Evolutionary conservation across 2,888 invertebrate genomes (phyloP), one percentile per base, ranked within the genome.

Genomic region (Ectobius pallidus): DNA sequence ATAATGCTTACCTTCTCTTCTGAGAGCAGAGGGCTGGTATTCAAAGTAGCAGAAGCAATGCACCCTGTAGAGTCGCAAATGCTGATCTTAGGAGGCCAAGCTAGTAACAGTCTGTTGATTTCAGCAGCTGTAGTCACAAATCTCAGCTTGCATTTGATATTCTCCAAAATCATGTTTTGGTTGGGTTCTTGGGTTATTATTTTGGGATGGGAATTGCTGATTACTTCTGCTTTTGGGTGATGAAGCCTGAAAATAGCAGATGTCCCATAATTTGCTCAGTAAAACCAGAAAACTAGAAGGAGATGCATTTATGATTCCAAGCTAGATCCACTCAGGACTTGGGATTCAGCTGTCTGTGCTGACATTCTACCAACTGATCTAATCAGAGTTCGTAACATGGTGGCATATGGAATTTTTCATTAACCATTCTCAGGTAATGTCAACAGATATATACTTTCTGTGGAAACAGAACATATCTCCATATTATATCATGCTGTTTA

Each of bases 201-300:
- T 71, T 78, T 78, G 16, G 79, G 79, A 78, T 77, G 74, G 71
- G 78, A 52, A 3, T 78, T 77, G n/a, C 81, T 79, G 63, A 79
- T 77, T 3, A 81, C 75, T 73, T 82, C 80, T 32, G 80, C 79
- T 75, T 81, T 81, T 30, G 82, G 81, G 77, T 83, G 81, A 77
- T 82, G 80, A 77, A 83, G 82, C 73, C 82, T 83, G 73, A 34
- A n/a, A n/a, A n/a, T n/a, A n/a, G n/a, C n/a, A n/a, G n/a, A n/a
- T n/a, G n/a, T n/a, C n/a, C n/a, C n/a, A n/a, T n/a, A n/a, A n/a
- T n/a, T n/a, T n/a, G n/a, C n/a, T n/a, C n/a, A n/a, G n/a, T n/a
- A n/a, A n/a, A n/a, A n/a, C n/a, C n/a, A n/a, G n/a, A n/a, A n/a
- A n/a, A n/a, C n/a, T n/a, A n/a, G n/a, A n/a, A n/a, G n/a, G n/a